Evolutionary conservation across 2,113 vertebrate genomes (phyloP).

Genomic region (Tychaedon coryphoeus): DNA sequence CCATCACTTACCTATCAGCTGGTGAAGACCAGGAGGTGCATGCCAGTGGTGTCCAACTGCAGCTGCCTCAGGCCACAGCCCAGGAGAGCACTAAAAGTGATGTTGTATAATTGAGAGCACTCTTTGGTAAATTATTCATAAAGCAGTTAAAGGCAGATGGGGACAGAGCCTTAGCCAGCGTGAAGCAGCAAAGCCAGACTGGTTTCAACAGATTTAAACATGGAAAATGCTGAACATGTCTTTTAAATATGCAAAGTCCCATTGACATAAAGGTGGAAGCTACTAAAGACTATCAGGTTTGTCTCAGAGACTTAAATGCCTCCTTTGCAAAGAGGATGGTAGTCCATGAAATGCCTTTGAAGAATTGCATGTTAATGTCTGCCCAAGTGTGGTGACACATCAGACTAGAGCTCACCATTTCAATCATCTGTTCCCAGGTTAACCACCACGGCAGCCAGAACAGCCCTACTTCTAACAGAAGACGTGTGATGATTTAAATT

Average conservation of each 20-base stretch:
- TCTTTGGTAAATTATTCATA: constrained; percentile 7
- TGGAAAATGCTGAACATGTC: background rate
- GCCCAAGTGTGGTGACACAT: background rate
- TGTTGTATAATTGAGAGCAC: background rate
- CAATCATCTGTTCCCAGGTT: constrained; percentile 16
- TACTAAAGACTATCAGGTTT: background rate
- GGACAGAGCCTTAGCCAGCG: fast-evolving
- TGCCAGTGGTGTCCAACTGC: constrained; percentile 15
- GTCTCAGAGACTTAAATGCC: background rate
- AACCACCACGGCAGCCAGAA: background rate
- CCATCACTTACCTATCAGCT: constrained; percentile 26
- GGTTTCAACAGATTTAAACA: background rate
- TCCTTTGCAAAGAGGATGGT: background rate
- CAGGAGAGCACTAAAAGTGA: constrained; percentile 43
- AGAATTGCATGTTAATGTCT: background rate
- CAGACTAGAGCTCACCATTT: background rate
- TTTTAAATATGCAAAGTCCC: background rate
- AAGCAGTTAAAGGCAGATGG: background rate
- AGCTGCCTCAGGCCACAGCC: constrained; percentile 52
- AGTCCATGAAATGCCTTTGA: background rate
- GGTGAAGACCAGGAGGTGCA: constrained; percentile 11
- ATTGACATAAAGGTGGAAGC: background rate
- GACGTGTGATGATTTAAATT: background rate
- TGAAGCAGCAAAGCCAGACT: background rate
- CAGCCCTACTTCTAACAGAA: background rate